Base-by-base conservation (phyloP, 2,113 vertebrate genomes). In the Prunella fulvescens region DNA sequence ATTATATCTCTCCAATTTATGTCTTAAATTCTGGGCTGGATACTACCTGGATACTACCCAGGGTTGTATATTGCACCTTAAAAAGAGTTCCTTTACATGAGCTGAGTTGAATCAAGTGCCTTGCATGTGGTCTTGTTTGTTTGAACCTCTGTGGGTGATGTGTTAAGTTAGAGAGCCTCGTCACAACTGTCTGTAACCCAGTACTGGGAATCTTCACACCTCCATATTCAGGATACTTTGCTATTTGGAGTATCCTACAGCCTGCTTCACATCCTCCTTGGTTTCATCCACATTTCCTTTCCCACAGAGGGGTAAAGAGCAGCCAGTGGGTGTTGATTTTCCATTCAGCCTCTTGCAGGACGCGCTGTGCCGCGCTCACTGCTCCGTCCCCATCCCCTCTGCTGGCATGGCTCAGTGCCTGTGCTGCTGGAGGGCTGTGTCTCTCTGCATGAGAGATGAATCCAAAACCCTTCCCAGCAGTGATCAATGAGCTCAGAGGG, bases 401-500 rank as follows among this genome's bases (percentile, higher is more conserved):
- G 70, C 50, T 64, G 35, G 26, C 11, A 29, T 90, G 78, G 85
- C 70, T 91, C 56, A 51, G 67, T 73, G 91, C 64, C 88, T 86
- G 45, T 86, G 87, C 92, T 95, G 76, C 81, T 92, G 66, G 47
- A 93, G 79, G 23, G 51, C 85, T 88, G 58, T 86, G 54, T 73
- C 37, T 37, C 44, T 61, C 58, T 84, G 42, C 53, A 37, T 90
- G 85, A 94, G 62, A 92, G 47, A 87, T 90, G 35, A 92, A 83
- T 88, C 85, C 92, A 88, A 77, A 95, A 66, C 78, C 67, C 58
- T 95, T 85, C 60, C 67, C 90, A 90, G 62, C 90, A 94, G 74
- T 56, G 79, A 95, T 95, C 90, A 93, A 20, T 80, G 82, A 88
- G 69, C 92, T 94, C 85, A 73, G 79, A 90, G 88, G 79, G 82